phyloP scores from a whole-genome alignment of 2,113 vertebrate species.

The Leptosomus discolor region DNA sequence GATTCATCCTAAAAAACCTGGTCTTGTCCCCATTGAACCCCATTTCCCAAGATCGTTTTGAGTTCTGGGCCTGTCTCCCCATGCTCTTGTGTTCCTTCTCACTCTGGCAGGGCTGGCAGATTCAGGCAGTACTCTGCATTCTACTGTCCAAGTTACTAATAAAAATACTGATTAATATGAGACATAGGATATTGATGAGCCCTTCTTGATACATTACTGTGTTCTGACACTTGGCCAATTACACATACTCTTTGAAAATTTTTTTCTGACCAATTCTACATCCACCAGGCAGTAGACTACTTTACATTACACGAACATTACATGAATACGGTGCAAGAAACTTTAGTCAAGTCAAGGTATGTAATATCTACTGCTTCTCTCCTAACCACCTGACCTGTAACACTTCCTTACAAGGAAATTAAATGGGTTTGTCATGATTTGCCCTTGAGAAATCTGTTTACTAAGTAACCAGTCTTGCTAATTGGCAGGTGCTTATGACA shows the following conservation, averaged over 20 bases:
- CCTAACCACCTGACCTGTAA: background rate
- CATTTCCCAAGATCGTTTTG: background rate
- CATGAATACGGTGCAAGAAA: background rate
- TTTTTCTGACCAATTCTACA: background rate
- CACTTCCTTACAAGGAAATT: background rate
- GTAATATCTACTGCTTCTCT: background rate
- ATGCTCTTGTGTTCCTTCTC: background rate
- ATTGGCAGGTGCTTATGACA: background rate
- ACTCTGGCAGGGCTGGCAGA: background rate
- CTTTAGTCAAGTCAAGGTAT: background rate
- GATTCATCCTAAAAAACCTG: background rate
- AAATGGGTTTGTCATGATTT: background rate
- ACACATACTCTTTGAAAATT: background rate
- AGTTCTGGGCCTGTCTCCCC: background rate
- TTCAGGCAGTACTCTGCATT: background rate
- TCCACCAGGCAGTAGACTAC: background rate
- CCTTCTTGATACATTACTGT: background rate
- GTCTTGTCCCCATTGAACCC: background rate
- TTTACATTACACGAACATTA: background rate
- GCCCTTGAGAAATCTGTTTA: slow-evolving; percentile 15
- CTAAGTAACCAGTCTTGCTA: background rate
- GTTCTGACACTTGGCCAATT: background rate
- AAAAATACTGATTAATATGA: background rate
- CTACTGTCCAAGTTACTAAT: background rate
- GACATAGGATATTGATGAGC: fast-evolving